Evolutionary conservation across 2,113 vertebrate genomes (phyloP).

Genomic region (Ophiodon elongatus): DNA sequence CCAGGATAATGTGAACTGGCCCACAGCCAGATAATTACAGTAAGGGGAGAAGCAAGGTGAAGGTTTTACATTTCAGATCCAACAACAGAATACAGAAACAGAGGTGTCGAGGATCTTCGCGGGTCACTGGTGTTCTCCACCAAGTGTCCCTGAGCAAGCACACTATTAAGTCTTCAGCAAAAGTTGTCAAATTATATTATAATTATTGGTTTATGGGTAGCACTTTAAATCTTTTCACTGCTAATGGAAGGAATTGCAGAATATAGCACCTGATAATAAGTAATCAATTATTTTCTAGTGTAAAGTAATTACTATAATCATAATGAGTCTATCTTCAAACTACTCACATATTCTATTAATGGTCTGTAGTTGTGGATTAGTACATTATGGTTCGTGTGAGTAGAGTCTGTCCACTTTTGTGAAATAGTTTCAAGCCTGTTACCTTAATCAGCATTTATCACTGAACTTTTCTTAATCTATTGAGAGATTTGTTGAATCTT

Average conservation of each 20-base stretch:
- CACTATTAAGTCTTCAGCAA: conserved; percentile 16
- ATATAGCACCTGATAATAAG: conserved; percentile 39
- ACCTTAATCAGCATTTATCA: neutral
- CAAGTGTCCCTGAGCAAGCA: conserved; percentile 4
- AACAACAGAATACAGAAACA: neutral
- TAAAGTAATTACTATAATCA: conserved; percentile 58
- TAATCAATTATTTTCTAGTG: conserved; percentile 50
- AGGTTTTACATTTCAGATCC: neutral
- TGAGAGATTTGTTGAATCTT: neutral
- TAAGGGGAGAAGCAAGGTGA: conserved; percentile 2
- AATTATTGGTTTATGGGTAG: conserved; percentile 53
- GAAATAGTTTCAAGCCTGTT: neutral
- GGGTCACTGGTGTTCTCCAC: neutral
- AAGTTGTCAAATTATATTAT: conserved; percentile 30
- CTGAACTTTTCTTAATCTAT: neutral
- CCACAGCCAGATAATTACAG: conserved; percentile 20
- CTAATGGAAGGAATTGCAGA: conserved; percentile 32
- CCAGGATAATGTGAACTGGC: conserved; percentile 14
- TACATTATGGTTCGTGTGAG: conserved; percentile 32
- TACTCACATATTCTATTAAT: conserved; percentile 51
- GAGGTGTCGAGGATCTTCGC: neutral
- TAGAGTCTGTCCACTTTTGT: neutral
- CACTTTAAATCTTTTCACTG: conserved; percentile 48
- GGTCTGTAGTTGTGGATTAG: conserved; percentile 14
- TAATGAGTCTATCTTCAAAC: conserved; percentile 35